Evolutionary conservation across 2,888 invertebrate species (phyloP), one percentile per base, ranked within the genome.

Genomic region (Apoderus coryli): DNA sequence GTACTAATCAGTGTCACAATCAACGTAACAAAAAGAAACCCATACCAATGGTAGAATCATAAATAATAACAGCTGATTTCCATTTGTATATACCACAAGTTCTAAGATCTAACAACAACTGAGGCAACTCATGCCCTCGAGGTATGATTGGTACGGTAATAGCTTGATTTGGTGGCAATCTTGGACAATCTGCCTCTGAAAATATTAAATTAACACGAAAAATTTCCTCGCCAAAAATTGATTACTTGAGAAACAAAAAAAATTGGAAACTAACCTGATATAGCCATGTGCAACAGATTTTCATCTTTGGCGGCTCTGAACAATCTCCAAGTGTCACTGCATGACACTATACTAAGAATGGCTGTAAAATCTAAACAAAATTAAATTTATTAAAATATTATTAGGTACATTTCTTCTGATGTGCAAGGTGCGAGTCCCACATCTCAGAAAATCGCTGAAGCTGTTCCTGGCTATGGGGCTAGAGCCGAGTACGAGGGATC

Each of bases 101-200:
- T 44, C 80, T 65, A 33, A 84, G 60, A 53, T 88, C 86, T 2
- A 84, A 59, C 4, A 85, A 54, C 10, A 86, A 53, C 55, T 86
- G 86, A 0, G 85, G 71, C 35, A 85, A 52, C 54, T 85, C 85
- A 36, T 77, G 67, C 0, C 80, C 78, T 22, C 64, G 59, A 2
- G 63, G 61, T n/a, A 76, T 59, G 31, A 76, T 59, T 0, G 85
- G 82, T 31, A 71, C 69, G 27, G 78, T 80, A 16, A 85, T 61
- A 0, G 80, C 81, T 10, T 70, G 62, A 15, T 65, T 56, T 0
- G 60, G 44, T 0, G 82, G 79, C 27, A 86, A 53, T 22, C 86
- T 64, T 1, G 82, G 77, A 50, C 86, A 86, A 47, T 84, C 78
- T 1, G 73, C 64, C 49, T 80, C 84, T 67, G 40, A 34, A 48